Base-by-base conservation (phyloP, 2,797 vertebrate species). In the Saxicola maurus region DNA sequence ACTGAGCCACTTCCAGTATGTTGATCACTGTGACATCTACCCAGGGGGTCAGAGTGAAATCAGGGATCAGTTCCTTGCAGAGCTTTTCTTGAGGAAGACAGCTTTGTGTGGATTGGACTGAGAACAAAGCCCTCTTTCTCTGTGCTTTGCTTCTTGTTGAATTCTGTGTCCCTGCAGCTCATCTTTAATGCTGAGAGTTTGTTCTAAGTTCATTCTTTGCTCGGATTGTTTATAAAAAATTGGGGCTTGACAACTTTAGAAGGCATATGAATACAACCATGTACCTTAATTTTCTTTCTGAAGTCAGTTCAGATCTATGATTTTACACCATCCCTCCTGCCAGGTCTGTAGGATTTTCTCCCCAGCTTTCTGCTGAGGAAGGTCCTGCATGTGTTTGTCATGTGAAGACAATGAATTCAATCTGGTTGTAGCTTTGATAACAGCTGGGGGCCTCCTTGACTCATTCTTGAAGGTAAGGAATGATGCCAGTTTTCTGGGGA, bases 351-450 rank as follows among this genome's bases (percentile, higher is more conserved):
- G 66, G 4, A 17, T 25, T 91, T 87, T 61, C 11, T 77, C n/a
- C 53, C 24, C 8, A 14, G 4, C 18, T 27, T 82, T 53, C 37
- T 87, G 20, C 27, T 67, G 33, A 74, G 23, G 25, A 23, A 52
- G 11, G 13, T 38, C 12, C 27, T 46, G 10, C 0, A 0, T 35
- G 23, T 56, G 55, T 27, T 57, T 79, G 8, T 69, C 9, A 2
- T 23, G 13, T 60, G 31, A 16, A 27, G 25, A 28, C 24, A 35
- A 27, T 38, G 11, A 79, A 42, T 31, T 81, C 42, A 67, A 24
- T 28, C 10, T 77, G 33, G 17, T 42, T 60, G 25, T 28, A 65
- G 12, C 25, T 73, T 30, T 62, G 27, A 16, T 38, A 67, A 56
- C 5, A 49, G 33, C 20, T 49, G 64, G 13, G 7, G 60, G 7